Evolutionary conservation across 2,888 invertebrate genomes (phyloP).

Genomic region (Pemphredon lugubris): DNA sequence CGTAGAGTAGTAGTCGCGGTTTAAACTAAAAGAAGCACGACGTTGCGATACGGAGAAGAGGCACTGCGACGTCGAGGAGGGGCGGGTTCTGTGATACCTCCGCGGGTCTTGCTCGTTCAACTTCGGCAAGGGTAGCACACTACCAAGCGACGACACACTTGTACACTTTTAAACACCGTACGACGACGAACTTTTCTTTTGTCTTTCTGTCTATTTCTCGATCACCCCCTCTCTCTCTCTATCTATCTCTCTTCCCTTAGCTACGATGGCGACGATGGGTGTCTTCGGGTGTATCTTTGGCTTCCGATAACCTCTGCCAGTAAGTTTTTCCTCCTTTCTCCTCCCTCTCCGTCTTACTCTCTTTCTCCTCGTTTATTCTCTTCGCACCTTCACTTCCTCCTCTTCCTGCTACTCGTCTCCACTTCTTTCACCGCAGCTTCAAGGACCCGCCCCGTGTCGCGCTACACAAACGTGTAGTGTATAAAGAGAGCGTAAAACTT

Average conservation of each 20-base stretch:
- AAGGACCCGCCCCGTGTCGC: constrained; percentile 77
- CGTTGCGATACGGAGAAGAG: constrained; percentile 64
- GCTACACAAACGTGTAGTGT: constrained; percentile 79
- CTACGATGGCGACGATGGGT: constrained; percentile 16
- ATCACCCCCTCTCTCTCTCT: background rate
- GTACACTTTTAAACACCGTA: constrained; percentile 56
- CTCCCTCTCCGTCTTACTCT: constrained; percentile 23
- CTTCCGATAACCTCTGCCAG: constrained; percentile 9
- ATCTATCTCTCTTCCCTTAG: constrained; percentile 4
- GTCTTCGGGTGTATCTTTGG: constrained; percentile 11
- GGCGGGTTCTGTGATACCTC: constrained; percentile 68
- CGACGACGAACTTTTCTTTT: constrained; percentile 24
- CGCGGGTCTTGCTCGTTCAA: constrained; percentile 64
- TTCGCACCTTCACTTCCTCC: constrained; percentile 27
- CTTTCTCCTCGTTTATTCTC: constrained; percentile 25
- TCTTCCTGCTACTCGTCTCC: constrained; percentile 11
- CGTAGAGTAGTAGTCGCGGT: constrained; percentile 57
- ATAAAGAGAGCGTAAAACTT: constrained; percentile 79
- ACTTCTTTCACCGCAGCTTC: constrained; percentile 66
- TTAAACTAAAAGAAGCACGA: constrained; percentile 61
- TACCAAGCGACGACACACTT: constrained; percentile 58
- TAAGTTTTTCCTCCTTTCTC: constrained; percentile 7
- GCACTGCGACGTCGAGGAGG: constrained; percentile 68
- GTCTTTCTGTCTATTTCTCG: constrained; percentile 11
- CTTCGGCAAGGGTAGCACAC: constrained; percentile 61